Percentiles rank a stretch among this genome's conserved stretches.
Conservation (phyloP, 2,888 invertebrate species). For the Pammene aurita region DNA sequence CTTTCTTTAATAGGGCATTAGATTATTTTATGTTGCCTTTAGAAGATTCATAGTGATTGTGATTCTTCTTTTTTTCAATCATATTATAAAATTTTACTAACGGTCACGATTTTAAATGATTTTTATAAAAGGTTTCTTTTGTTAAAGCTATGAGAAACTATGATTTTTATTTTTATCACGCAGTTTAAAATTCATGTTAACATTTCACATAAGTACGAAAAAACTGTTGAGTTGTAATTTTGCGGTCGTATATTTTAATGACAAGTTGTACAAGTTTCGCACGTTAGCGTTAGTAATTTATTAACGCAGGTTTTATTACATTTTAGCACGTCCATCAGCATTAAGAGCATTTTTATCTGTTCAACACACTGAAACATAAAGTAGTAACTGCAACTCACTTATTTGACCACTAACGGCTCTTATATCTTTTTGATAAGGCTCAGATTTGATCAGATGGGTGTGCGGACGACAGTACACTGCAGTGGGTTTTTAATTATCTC, state of each 20-base stretch:
- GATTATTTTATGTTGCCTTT: too few relatives aligned
- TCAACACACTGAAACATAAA: constrained; percentile 3
- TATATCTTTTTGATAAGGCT: neutral
- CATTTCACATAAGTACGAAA: neutral
- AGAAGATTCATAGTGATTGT: too few relatives aligned
- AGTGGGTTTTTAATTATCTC: constrained; percentile 17
- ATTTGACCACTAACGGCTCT: neutral
- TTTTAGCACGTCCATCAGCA: neutral
- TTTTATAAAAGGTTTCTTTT: too few relatives aligned
- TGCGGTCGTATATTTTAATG: neutral
- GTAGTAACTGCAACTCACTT: neutral
- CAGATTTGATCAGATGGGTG: neutral
- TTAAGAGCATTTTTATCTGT: constrained; percentile 5
- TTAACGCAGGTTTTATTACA: constrained; percentile 9
- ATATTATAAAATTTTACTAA: too few relatives aligned
- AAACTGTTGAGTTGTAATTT: neutral
- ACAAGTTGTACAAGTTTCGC: constrained; percentile 3
- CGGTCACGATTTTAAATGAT: too few relatives aligned
- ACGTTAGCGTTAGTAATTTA: neutral
- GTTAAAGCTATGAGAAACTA: too few relatives aligned
- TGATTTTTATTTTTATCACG: too few relatives aligned
- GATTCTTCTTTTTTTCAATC: too few relatives aligned
- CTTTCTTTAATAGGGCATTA: too few relatives aligned
- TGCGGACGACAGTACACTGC: neutral
- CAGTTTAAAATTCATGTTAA: too few relatives aligned